A percentile compares a stretch with the other conserved stretches of the same genome.
These are phyloP conservation scores for Drosophila diplacantha DNA, from an alignment of 2,888 invertebrate genomes.

Conservation along the genomic window DNA sequence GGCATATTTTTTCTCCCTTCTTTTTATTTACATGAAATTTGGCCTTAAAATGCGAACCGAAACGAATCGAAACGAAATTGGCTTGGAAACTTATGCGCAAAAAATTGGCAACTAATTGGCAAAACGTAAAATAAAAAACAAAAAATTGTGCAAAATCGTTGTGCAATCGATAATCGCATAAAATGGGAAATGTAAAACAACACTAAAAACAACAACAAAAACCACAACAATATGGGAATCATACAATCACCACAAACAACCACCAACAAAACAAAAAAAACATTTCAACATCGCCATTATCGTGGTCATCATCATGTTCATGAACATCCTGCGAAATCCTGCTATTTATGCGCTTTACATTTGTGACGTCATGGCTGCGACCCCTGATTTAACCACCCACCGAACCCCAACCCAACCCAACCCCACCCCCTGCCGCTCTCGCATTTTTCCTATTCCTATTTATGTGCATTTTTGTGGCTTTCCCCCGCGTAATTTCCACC, in stretches of 20 bases:
- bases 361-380: constrained; percentile 57
- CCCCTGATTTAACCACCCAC: constrained; percentile 8
- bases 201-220: constrained; percentile 27
- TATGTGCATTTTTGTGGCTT: constrained; percentile 71
- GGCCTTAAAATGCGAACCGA: constrained; percentile 39
- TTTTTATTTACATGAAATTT: constrained; percentile 61
- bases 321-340: constrained; percentile 68
- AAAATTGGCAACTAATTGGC: constrained; percentile 63
- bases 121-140: constrained; percentile 39
- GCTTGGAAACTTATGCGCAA: constrained; percentile 39
- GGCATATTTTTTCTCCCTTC: constrained; percentile 25
- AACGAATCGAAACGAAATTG: constrained; percentile 53
- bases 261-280: constrained; percentile 48
- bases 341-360: constrained; percentile 65
- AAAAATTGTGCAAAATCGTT: constrained; percentile 54
- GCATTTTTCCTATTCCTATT: constrained; percentile 53
- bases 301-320: constrained; percentile 53
- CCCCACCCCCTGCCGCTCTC: neutral
- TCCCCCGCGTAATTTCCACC: constrained; percentile 17
- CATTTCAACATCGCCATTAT: constrained; percentile 47
- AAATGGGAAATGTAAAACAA: constrained; percentile 38
- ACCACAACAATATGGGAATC: constrained; percentile 34
- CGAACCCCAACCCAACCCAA: too few species aligned
- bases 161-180: constrained; percentile 42
- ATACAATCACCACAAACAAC: constrained; percentile 47